phyloP scores from a whole-genome alignment of 2,113 vertebrate species.

The Hyaena hyaena region DNA sequence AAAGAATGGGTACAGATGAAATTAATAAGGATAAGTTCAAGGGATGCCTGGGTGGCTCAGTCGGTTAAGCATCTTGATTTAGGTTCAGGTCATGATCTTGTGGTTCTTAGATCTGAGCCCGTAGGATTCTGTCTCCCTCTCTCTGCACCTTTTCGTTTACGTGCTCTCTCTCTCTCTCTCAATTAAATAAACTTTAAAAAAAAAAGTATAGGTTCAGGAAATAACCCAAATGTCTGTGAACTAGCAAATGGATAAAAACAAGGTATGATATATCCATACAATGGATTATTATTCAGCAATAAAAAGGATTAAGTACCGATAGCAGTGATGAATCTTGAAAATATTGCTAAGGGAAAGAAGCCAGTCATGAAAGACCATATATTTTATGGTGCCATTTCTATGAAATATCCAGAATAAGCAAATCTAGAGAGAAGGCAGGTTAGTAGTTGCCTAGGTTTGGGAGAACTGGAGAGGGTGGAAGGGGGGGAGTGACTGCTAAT shows the following conservation, averaged over 20 bases:
- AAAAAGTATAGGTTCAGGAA: neutral
- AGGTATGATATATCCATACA: neutral
- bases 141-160: too few species aligned
- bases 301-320: neutral
- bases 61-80: too few species aligned
- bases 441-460: neutral
- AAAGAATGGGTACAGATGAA: neutral
- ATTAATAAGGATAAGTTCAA: neutral
- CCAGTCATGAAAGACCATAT: neutral
- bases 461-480: neutral
- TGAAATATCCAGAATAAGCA: neutral
- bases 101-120: too few species aligned
- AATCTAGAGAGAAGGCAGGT: neutral
- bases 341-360: neutral
- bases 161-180: too few species aligned
- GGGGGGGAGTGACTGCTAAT: neutral
- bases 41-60: too few species aligned
- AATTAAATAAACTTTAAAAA: neutral
- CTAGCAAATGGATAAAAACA: neutral
- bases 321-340: neutral
- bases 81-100: too few species aligned
- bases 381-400: neutral
- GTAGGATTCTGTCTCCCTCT: too few species aligned
- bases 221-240: neutral
- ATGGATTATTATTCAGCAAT: neutral